phyloP scores from a whole-genome alignment of 2,888 invertebrate genomes.

The Baronia brevicornis region DNA sequence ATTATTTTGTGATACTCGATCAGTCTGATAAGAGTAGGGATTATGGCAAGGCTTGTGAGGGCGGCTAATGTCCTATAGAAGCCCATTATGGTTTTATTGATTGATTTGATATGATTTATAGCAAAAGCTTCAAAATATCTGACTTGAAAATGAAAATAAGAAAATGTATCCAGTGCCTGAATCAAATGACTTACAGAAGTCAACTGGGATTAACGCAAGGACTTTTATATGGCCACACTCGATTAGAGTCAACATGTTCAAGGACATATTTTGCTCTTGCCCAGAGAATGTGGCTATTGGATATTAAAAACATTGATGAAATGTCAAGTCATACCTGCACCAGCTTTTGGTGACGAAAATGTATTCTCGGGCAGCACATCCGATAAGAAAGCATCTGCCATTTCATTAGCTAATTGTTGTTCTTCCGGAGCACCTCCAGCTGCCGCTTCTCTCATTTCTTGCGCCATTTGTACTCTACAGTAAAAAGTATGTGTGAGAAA shows the following conservation, averaged over 20 bases:
- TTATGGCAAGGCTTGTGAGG: no score
- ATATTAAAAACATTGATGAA: constrained; percentile 1
- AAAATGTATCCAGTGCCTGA: constrained; percentile 61
- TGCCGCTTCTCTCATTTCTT: constrained; percentile 98
- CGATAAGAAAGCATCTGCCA: constrained; percentile 97
- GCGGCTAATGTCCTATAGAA: no score
- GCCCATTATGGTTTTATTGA: no score
- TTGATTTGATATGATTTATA: no score
- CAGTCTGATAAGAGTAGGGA: no score
- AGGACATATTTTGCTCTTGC: constrained; percentile 59
- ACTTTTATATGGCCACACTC: constrained; percentile 63
- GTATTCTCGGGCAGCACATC: constrained; percentile 95
- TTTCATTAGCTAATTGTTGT: constrained; percentile 95
- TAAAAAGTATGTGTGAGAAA: constrained; percentile 1
- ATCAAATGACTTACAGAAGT: constrained; percentile 62
- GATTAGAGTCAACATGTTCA: constrained; percentile 65
- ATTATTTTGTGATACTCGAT: no score
- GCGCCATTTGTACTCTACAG: constrained; percentile 93
- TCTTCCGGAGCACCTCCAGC: constrained; percentile 88
- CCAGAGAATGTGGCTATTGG: constrained; percentile 64
- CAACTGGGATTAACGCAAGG: constrained; percentile 72
- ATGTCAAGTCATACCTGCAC: constrained; percentile 64
- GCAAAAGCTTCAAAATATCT: no score
- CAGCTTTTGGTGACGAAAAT: constrained; percentile 98
- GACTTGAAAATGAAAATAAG: no score